Evolutionary conservation across 2,797 vertebrate genomes (phyloP).

Genomic region (Urophycis tenuis): DNA sequence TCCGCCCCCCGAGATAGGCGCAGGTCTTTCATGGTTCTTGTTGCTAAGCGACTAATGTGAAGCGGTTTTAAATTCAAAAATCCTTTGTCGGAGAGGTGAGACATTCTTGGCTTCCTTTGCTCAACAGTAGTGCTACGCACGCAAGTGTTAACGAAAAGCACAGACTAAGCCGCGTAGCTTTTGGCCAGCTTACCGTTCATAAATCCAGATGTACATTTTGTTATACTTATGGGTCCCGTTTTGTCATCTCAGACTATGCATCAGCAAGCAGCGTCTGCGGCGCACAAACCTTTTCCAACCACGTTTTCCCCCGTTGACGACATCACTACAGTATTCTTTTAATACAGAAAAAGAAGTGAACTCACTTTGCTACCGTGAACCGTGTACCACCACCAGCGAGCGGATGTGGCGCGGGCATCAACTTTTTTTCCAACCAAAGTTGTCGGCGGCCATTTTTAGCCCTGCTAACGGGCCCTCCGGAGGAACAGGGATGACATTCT

Average conservation of each 20-base stretch:
- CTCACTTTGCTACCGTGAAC: neutral
- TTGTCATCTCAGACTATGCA: neutral
- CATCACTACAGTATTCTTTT: neutral
- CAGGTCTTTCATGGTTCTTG: constrained; percentile 30
- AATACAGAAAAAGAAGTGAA: neutral
- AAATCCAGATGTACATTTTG: neutral
- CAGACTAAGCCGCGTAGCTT: neutral
- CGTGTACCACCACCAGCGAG: constrained; percentile 18
- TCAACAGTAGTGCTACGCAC: neutral
- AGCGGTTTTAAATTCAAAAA: neutral
- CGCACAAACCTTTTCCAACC: constrained; percentile 1
- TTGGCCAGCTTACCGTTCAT: neutral
- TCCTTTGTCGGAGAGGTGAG: constrained; percentile 26
- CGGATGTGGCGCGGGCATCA: constrained; percentile 38
- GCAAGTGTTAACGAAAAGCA: neutral
- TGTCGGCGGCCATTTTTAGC: constrained; percentile 62
- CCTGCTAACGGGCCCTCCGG: constrained; percentile 43
- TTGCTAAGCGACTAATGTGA: constrained; percentile 50
- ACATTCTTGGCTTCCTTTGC: constrained; percentile 10
- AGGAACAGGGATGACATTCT: constrained; percentile 68
- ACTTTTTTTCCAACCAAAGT: constrained; percentile 42
- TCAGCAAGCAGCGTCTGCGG: neutral
- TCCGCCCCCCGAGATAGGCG: constrained; percentile 12
- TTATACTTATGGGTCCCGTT: neutral
- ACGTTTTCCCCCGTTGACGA: neutral